phyloP scores from a whole-genome alignment of 2,113 vertebrate species.

The Saccopteryx leptura region DNA sequence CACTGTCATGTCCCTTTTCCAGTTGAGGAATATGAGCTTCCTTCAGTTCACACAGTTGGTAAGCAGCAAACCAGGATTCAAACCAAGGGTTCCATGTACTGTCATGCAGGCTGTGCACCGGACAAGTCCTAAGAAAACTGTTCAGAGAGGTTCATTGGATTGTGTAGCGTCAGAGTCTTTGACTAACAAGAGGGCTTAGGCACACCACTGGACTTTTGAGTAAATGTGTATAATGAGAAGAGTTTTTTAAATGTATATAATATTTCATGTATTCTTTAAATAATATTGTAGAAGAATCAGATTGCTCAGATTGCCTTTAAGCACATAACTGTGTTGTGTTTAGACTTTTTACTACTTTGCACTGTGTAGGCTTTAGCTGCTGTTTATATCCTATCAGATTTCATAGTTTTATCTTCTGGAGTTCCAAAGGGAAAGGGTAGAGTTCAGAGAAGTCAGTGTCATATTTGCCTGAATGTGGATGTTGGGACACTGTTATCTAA shows the following conservation, averaged over 20 bases:
- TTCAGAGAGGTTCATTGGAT: not conserved
- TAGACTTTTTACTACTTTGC: not conserved
- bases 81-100: not conserved
- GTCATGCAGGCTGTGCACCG: not conserved
- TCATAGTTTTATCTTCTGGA: constrained; percentile 52
- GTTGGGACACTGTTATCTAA: not conserved
- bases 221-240: constrained; percentile 7
- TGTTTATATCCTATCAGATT: not conserved
- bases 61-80: not conserved
- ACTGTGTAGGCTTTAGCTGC: not conserved
- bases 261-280: not conserved
- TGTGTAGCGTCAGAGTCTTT: not conserved
- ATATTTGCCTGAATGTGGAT: not conserved
- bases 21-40: not conserved
- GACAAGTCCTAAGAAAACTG: not conserved
- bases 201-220: not conserved
- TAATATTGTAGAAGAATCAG: constrained; percentile 11
- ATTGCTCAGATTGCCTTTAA: constrained; percentile 17
- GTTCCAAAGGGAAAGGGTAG: not conserved
- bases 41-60: not conserved
- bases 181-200: not conserved
- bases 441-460: not conserved
- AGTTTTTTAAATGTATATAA: not conserved
- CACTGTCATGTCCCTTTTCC: not conserved
- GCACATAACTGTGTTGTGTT: not conserved